phyloP scores from a whole-genome alignment of 2,113 vertebrate species.

The Microtus pennsylvanicus region DNA sequence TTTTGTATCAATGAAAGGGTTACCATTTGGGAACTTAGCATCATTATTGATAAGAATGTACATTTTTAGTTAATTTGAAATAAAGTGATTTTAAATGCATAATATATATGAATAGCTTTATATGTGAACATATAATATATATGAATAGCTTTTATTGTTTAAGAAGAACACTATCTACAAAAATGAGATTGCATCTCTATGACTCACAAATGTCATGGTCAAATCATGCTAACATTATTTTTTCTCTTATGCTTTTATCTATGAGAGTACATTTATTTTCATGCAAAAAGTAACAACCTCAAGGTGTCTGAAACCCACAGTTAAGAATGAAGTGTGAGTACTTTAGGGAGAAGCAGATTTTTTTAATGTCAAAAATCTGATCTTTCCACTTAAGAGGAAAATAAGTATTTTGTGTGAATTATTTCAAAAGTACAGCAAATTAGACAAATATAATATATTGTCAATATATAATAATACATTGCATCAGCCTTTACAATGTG shows the following conservation, averaged over 20 bases:
- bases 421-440: neutral
- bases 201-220: neutral
- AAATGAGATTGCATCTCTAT: too few species aligned
- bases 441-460: neutral
- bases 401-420: neutral
- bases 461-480: neutral
- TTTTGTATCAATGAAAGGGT: too few species aligned
- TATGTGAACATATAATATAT: too few species aligned
- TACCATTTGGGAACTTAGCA: too few species aligned
- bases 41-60: too few species aligned
- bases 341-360: neutral
- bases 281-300: neutral
- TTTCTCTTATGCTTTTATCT: neutral
- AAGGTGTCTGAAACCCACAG: neutral
- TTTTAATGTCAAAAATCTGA: neutral
- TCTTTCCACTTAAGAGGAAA: neutral
- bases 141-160: too few species aligned
- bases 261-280: neutral
- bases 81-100: too few species aligned
- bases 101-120: too few species aligned
- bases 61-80: too few species aligned
- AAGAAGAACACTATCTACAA: too few species aligned
- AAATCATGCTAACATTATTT: neutral
- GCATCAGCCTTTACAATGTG: neutral
- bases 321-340: neutral